Base-by-base conservation (phyloP, 1,140 invertebrate genomes). In the Heterodera carotae region DNA sequence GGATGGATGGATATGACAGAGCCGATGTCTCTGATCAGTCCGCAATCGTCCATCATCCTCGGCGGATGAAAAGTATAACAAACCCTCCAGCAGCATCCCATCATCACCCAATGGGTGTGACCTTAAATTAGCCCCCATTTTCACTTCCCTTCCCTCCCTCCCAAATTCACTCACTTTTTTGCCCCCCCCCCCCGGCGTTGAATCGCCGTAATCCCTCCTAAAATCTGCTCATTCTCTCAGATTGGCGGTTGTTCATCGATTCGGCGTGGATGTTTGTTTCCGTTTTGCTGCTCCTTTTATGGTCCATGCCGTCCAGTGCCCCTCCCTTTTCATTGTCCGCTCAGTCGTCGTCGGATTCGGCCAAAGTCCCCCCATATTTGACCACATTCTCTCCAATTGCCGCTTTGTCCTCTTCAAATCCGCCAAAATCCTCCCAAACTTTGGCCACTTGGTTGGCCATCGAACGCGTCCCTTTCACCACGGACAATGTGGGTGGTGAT, bases 101-200 rank as follows among this genome's bases (percentile, higher is more conserved):
- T 27, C 60, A 25, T n/a, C n/a, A 62, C n/a, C n/a, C n/a, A 62
- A 8, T 62, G 62, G 18, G 48, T 56, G 48, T 56, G 18, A 56
- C 62, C 62, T 66, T 34, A 34, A 66, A 66, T 66, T 66, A 66
- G 62, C 62, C 62, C 29, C 27, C 62, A 66, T 66, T 66, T 66
- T 31, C 33, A 25, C 60, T 31, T 62, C 60, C n/a, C n/a, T n/a
- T 22, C 60, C 60, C 60, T 7, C 60, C 60, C 60, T 18, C 29
- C 62, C 62, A 34, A 66, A 66, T 27, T 18, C 62, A 66, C n/a
- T 34, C 29, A 29, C 62, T 66, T 66, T 34, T 31, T 62, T 31
- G n/a, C 2, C 60, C n/a, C 60, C 22, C 60, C 60, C 60, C 18
- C 18, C 22, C 18, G 8, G n/a, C 25, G 22, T 66, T 66, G 29